These are phyloP conservation scores for Machimus rusticus DNA, from an alignment of 2,888 invertebrate species.

Conservation along the genomic window DNA sequence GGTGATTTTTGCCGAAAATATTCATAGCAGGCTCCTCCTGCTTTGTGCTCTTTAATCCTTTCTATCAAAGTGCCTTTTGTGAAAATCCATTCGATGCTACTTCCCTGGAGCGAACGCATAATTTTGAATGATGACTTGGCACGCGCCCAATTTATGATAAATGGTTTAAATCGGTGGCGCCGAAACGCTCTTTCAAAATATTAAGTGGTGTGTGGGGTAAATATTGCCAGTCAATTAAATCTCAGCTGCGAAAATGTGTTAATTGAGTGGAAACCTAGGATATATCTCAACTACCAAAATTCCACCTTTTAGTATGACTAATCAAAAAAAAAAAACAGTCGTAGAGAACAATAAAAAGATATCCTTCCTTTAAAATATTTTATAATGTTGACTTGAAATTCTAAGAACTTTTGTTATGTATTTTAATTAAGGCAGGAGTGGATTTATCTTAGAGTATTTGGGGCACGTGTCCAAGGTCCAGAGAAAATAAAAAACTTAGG, in stretches of 20 bases:
- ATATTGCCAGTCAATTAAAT: not conserved
- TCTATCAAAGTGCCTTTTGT: not conserved
- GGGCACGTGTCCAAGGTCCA: too few species aligned
- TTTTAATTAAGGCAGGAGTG: too few species aligned
- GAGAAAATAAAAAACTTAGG: too few species aligned
- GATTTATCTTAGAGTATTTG: too few species aligned
- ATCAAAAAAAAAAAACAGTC: not conserved
- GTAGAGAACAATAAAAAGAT: too few species aligned
- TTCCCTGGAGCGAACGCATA: not conserved
- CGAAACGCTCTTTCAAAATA: not conserved
- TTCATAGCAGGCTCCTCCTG: constrained; percentile 21
- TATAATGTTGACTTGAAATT: too few species aligned
- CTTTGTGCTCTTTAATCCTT: constrained; percentile 8
- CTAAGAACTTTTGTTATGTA: too few species aligned
- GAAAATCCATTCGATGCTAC: not conserved
- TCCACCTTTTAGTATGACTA: not conserved
- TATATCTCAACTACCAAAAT: not conserved
- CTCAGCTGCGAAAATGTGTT: not conserved
- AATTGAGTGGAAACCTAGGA: not conserved
- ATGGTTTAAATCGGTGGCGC: not conserved
- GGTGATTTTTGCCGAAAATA: constrained; percentile 11
- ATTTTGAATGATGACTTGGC: constrained; percentile 17
- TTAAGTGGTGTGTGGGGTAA: not conserved
- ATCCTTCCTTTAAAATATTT: too few species aligned
- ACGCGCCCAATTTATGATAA: constrained; percentile 24